These are phyloP conservation scores for Bombyx mori DNA, from an alignment of 1,140 invertebrate genomes.

Conservation along the genomic window DNA sequence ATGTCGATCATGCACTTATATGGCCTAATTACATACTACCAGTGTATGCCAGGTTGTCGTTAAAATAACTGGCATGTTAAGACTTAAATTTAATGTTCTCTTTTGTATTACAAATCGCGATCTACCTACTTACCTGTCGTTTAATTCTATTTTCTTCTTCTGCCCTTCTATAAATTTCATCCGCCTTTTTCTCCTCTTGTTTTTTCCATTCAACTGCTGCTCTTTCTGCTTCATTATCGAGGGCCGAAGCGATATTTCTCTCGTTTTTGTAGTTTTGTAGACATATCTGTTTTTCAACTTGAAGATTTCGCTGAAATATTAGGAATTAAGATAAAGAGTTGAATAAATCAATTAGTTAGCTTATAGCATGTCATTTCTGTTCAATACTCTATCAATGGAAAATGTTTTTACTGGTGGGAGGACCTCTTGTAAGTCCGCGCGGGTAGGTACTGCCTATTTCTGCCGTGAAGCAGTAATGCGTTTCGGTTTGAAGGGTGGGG, in stretches of 20 bases:
- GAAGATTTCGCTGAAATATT: constrained; percentile 33
- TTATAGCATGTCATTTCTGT: too few species aligned
- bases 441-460: too few species aligned
- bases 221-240: constrained; percentile 26
- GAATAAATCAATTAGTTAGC: neutral
- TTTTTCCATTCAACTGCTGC: constrained; percentile 27
- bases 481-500: too few species aligned
- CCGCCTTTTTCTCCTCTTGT: constrained; percentile 22
- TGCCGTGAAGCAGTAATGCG: too few species aligned
- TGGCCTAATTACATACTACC: too few species aligned
- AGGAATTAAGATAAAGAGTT: neutral
- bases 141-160: constrained; percentile 25
- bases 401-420: too few species aligned
- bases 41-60: too few species aligned
- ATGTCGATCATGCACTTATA: too few species aligned
- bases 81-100: too few species aligned
- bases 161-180: constrained; percentile 16
- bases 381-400: too few species aligned
- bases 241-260: constrained; percentile 21
- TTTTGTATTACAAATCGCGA: neutral
- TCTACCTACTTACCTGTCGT: constrained; percentile 30
- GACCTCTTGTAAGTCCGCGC: too few species aligned
- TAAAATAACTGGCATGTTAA: neutral
- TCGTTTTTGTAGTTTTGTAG: constrained; percentile 30
- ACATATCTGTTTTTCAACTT: constrained; percentile 38